phyloP scores from a whole-genome alignment of 2,888 invertebrate species.

The Drosophila dives region DNA sequence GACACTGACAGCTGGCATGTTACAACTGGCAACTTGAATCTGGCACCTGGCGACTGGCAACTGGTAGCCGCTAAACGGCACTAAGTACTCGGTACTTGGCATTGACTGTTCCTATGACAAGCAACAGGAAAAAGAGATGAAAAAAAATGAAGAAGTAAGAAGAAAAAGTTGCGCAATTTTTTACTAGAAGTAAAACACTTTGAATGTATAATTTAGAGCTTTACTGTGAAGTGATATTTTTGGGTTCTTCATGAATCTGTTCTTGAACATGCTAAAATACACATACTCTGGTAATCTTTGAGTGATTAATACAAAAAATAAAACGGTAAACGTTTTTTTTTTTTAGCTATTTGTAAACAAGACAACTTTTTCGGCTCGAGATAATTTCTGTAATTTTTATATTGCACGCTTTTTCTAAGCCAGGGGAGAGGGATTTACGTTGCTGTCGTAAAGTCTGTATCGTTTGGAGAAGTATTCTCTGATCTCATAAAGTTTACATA shows the following conservation, averaged over 20 bases:
- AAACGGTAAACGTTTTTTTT: not conserved
- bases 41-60: constrained; percentile 50
- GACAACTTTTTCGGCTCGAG: not conserved
- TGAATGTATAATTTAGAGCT: constrained; percentile 24
- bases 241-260: not conserved
- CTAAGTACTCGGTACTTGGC: constrained; percentile 41
- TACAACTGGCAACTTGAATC: constrained; percentile 62
- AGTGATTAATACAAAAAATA: not conserved
- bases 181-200: constrained; percentile 38
- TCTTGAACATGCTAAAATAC: not conserved
- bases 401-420: constrained; percentile 1
- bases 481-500: not conserved
- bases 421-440: not conserved
- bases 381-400: not conserved
- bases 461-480: not conserved
- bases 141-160: not conserved
- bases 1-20: constrained; percentile 73
- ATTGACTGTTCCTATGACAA: constrained; percentile 41
- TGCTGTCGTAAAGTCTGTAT: not conserved
- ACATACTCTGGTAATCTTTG: not conserved
- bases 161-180: constrained; percentile 39
- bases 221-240: constrained; percentile 5
- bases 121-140: not conserved
- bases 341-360: not conserved
- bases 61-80: constrained; percentile 47